Evolutionary conservation across 1,140 invertebrate species (phyloP).

Genomic region (Rhopalosiphum maidis): DNA sequence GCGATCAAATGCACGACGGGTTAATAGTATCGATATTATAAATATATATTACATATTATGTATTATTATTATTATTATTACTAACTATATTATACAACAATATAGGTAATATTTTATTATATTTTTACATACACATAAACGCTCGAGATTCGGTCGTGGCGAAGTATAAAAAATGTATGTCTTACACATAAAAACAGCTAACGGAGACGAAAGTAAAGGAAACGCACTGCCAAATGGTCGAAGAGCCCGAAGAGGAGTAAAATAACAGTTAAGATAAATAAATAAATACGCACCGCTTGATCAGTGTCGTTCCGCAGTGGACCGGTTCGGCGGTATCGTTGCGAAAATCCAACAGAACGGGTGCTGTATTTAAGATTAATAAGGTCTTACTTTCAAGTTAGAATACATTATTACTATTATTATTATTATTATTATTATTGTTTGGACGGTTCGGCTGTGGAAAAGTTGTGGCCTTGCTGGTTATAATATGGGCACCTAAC

Average conservation of each 20-base stretch:
- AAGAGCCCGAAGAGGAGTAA: not conserved
- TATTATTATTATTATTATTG: not conserved
- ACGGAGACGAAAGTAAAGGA: not conserved
- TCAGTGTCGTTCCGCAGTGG: not conserved
- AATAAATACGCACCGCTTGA: not conserved
- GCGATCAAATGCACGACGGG: not conserved
- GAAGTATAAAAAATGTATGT: not conserved
- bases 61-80: not conserved
- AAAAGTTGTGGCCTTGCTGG: not conserved
- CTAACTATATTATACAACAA: not conserved
- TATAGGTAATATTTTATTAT: not conserved
- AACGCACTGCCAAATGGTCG: not conserved
- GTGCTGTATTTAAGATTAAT: not conserved
- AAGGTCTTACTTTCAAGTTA: not conserved
- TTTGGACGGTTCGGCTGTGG: not conserved
- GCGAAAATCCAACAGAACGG: not conserved
- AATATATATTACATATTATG: not conserved
- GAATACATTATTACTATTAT: not conserved
- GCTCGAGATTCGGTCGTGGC: not conserved
- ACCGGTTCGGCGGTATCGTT: not conserved
- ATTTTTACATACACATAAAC: not conserved
- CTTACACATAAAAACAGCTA: not conserved
- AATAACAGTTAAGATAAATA: not conserved
- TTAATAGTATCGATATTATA: not conserved
- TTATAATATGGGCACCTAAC: not conserved